Conservation (phyloP, 2,113 vertebrate genomes). For the Zosterops pallidus region DNA sequence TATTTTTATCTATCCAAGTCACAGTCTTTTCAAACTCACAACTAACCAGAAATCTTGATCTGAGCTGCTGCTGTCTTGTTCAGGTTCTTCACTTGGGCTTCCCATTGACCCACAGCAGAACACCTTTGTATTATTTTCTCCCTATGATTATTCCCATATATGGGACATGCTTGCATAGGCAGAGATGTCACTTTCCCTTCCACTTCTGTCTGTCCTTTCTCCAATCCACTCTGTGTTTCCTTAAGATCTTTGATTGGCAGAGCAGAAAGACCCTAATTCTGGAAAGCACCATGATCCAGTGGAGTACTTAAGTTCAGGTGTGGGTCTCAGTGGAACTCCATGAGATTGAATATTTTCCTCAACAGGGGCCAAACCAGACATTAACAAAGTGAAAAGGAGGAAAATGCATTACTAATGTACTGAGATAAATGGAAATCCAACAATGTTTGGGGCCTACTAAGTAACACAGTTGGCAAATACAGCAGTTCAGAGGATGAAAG, state of each 20-base stretch:
- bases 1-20: neutral
- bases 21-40: neutral
- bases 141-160: neutral
- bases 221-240: neutral
- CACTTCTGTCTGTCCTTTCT: neutral
- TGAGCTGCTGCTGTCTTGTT: neutral
- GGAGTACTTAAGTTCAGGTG: neutral
- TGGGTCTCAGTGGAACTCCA: neutral
- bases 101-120: too few relatives aligned
- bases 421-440: conserved; percentile 8
- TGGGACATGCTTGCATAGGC: rapidly evolving
- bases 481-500: neutral
- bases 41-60: neutral
- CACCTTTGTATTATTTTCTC: neutral
- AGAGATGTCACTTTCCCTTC: neutral
- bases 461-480: neutral
- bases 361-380: neutral
- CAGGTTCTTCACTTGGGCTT: neutral
- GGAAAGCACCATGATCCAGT: neutral
- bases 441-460: neutral
- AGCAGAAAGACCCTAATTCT: neutral
- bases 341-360: neutral
- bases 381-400: neutral
- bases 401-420: neutral
- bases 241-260: neutral